Conservation (phyloP, 2,797 vertebrate species). For the Siniperca scherzeri region DNA sequence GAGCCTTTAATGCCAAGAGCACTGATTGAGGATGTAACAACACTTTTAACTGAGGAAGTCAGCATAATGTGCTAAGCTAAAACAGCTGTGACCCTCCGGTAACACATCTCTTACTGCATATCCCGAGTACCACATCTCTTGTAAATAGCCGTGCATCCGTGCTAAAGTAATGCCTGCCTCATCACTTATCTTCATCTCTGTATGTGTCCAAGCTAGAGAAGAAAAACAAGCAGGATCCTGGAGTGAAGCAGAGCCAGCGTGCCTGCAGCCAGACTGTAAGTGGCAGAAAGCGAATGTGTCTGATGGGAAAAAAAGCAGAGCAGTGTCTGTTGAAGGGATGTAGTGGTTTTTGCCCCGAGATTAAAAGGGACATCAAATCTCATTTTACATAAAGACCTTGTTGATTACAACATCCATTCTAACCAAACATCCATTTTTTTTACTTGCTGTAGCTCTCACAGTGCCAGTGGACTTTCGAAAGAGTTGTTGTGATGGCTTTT, state of each 20-base stretch:
- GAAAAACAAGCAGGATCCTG: conserved; percentile 20
- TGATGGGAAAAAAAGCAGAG: conserved; percentile 10
- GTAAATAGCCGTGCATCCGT: conserved; percentile 12
- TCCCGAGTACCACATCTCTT: conserved; percentile 13
- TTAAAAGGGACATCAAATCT: conserved; percentile 37
- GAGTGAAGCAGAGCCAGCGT: neutral
- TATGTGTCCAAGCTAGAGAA: conserved; percentile 17
- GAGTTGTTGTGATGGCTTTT: conserved; percentile 37
- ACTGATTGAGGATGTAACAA: conserved; percentile 17
- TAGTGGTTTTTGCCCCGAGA: conserved; percentile 42
- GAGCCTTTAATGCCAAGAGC: conserved; percentile 13
- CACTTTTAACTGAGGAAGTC: conserved; percentile 4
- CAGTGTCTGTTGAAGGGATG: conserved; percentile 18
- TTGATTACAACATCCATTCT: conserved; percentile 53
- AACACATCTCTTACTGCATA: neutral
- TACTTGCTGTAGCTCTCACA: conserved; percentile 14
- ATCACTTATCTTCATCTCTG: conserved; percentile 12
- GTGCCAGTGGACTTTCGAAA: conserved; percentile 23
- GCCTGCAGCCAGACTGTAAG: neutral
- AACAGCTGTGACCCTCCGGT: conserved; percentile 23
- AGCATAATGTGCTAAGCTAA: neutral
- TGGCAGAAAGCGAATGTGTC: neutral
- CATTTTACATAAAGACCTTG: conserved; percentile 42
- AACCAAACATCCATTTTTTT: conserved; percentile 41
- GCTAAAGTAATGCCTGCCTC: conserved; percentile 8